Evolutionary conservation across 2,888 invertebrate genomes (phyloP).

Genomic region (Drosophila parthenogenetica): DNA sequence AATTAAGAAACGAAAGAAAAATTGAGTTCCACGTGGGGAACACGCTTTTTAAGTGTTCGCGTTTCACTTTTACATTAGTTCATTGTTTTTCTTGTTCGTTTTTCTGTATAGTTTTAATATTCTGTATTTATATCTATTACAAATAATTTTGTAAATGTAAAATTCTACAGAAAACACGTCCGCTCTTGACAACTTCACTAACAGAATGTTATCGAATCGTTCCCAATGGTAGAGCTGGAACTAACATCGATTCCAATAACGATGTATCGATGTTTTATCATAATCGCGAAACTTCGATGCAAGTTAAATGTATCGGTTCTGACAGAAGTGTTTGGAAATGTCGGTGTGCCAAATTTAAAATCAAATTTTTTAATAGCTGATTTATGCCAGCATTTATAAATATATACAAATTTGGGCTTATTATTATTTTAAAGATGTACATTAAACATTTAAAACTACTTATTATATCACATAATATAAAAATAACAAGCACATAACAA

Average conservation of each 20-base stretch:
- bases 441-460: no score
- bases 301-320: no score
- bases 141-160: slow-evolving; percentile 72
- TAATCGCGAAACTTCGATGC: no score
- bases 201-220: slow-evolving; percentile 42
- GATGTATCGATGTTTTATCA: not conserved
- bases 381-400: no score
- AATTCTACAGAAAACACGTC: slow-evolving; percentile 62
- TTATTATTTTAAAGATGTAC: no score
- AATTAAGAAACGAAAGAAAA: slow-evolving; percentile 72
- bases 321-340: no score
- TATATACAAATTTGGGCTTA: no score
- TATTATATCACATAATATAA: no score
- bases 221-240: not conserved
- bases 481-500: no score
- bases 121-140: slow-evolving; percentile 58
- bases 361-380: no score
- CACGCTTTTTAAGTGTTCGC: slow-evolving; percentile 56
- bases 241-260: not conserved
- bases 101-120: slow-evolving; percentile 41
- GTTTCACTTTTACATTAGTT: slow-evolving; percentile 68
- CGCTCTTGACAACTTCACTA: slow-evolving; percentile 50
- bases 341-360: no score
- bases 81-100: slow-evolving; percentile 54
- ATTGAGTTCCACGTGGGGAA: slow-evolving; percentile 70